Evolutionary conservation across 2,888 invertebrate species (phyloP).

Genomic region (Penaeus monodon): DNA sequence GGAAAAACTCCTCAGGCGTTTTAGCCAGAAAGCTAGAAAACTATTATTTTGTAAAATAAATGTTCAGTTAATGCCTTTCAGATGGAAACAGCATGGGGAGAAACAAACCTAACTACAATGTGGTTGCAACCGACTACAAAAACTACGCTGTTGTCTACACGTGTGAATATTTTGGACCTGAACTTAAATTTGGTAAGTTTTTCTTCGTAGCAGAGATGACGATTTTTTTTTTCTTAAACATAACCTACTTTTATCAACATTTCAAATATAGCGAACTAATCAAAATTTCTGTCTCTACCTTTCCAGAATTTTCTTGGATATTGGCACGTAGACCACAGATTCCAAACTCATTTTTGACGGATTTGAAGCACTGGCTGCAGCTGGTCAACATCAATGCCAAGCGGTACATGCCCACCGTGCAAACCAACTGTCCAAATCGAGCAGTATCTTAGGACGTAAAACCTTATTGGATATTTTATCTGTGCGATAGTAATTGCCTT

Average conservation of each 20-base stretch:
- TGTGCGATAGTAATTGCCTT: too few species aligned
- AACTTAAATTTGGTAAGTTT: conserved; percentile 45
- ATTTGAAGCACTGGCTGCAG: conserved; percentile 41
- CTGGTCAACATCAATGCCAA: conserved; percentile 23
- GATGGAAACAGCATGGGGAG: neutral
- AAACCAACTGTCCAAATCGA: neutral
- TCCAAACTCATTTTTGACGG: conserved; percentile 19
- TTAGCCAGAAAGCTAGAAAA: neutral
- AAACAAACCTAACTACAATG: conserved; percentile 72
- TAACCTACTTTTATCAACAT: neutral
- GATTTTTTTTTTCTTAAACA: neutral
- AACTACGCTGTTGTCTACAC: conserved; percentile 77
- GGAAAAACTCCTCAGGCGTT: too few species aligned
- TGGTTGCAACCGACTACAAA: conserved; percentile 77
- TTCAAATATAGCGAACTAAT: neutral
- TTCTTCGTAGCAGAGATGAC: neutral
- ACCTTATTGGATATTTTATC: too few species aligned
- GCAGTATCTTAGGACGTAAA: too few species aligned
- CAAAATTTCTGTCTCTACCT: neutral
- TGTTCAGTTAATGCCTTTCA: neutral
- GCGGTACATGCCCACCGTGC: conserved; percentile 27
- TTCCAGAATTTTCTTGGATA: conserved; percentile 56
- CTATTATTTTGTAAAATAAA: neutral
- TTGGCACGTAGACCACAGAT: conserved; percentile 32
- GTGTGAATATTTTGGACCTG: conserved; percentile 70